Conservation (phyloP, 2,888 invertebrate species). For the Rhaphigaster nebulosa region DNA sequence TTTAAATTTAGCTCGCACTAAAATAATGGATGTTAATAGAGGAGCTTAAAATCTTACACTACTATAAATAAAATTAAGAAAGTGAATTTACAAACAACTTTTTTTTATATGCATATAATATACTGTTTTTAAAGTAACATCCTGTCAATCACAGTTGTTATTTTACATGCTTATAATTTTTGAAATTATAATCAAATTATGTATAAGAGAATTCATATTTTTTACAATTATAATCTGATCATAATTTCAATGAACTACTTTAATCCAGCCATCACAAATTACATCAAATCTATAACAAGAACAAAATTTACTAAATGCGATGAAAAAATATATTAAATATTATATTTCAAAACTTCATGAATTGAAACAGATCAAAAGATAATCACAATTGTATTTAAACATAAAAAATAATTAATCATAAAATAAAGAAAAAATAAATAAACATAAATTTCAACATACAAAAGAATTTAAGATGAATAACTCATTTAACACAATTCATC, state of each 20-base stretch:
- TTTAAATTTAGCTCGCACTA: constrained; percentile 48
- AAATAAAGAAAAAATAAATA: constrained; percentile 1
- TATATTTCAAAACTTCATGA: constrained; percentile 12
- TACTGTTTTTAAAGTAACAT: constrained; percentile 17
- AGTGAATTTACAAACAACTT: constrained; percentile 39
- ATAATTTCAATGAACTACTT: constrained; percentile 31
- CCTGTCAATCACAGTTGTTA: constrained; percentile 26
- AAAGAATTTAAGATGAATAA: neutral
- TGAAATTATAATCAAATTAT: constrained; percentile 46
- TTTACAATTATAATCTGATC: constrained; percentile 36
- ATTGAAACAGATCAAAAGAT: constrained; percentile 43
- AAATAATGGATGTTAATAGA: constrained; percentile 44
- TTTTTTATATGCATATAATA: constrained; percentile 29
- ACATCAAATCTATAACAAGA: constrained; percentile 31
- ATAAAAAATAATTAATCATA: neutral
- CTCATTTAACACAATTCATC: neutral
- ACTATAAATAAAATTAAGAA: constrained; percentile 48
- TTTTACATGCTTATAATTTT: constrained; percentile 29
- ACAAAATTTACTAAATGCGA: constrained; percentile 41
- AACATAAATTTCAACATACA: neutral
- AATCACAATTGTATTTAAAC: constrained; percentile 8
- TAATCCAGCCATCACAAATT: constrained; percentile 21
- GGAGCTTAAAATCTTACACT: constrained; percentile 42
- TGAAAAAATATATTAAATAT: constrained; percentile 33
- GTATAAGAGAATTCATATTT: constrained; percentile 15